Base-by-base conservation (phyloP, 2,113 vertebrate species). In the Clarias magur region DNA sequence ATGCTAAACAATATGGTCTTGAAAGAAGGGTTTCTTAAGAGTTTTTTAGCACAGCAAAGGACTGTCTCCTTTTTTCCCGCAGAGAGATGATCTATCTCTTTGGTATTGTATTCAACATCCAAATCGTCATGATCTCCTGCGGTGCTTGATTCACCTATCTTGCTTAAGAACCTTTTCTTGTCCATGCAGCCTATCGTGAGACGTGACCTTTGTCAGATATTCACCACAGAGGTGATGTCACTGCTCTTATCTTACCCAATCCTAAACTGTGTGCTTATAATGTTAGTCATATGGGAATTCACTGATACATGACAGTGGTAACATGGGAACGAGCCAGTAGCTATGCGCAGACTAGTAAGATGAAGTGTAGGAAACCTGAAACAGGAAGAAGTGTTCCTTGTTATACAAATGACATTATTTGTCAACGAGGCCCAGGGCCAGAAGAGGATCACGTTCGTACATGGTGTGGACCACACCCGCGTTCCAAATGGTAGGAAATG, bases 321-420 rank as follows among this genome's bases (percentile, higher is more conserved):
- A 60, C 79, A 60, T 60, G 79, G 23, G 30, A 80, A 59, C 2
- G 7, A 34, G 42, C 73, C n/a, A 42, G 53, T 53, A 19, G 2
- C 5, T 27, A 0, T 54, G 25, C 12, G 16, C 15, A 78, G 73
- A 54, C 11, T n/a, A 27, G 42, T 56, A 56, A 78, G 73, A 78
- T 54, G 48, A 54, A 78, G 48, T 48, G 38, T 30, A 34, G 19
- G 78, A 12, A 80, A 80, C 78, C 78, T 80, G 78, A 80, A 80
- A 60, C 27, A 38, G 17, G 79, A 80, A 38, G 21, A 34, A 19
- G 8, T 34, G 42, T 53, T 76, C 8, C 21, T 80, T 80, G 54
- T 62, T 80, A 57, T 80, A 80, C 56, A 80, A 62, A 80, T 80
- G 11, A 62, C 19, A 25, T 60, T 59, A 60, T 62, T 80, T 62